These are phyloP conservation scores for Penaeus indicus DNA, from an alignment of 1,140 invertebrate genomes.

Conservation along the genomic window DNA sequence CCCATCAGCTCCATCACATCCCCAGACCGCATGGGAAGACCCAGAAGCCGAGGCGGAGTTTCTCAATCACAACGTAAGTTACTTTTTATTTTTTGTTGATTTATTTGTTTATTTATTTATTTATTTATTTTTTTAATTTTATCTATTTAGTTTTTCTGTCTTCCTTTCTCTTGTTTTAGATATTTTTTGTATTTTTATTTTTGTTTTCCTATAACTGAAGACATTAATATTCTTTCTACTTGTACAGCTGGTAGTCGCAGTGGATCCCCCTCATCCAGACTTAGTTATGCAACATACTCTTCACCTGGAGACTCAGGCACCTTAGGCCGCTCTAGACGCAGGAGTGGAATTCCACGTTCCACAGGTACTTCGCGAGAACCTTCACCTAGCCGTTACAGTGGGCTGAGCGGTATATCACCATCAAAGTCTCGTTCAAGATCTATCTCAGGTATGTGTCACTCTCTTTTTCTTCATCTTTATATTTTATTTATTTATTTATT, in stretches of 20 bases:
- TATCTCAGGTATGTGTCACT: slow-evolving; percentile 54
- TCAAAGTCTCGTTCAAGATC: slow-evolving; percentile 61
- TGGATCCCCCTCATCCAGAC: slow-evolving; percentile 86
- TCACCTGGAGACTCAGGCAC: slow-evolving; percentile 66
- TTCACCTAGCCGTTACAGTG: slow-evolving; percentile 65
- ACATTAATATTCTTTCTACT: background rate
- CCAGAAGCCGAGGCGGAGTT: slow-evolving; percentile 77
- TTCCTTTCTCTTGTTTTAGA: background rate
- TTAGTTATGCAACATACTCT: slow-evolving; percentile 79
- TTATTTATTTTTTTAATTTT: slow-evolving; percentile 30
- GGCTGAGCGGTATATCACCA: slow-evolving; percentile 40
- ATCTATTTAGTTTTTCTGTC: slow-evolving; percentile 31
- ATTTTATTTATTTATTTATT: too few relatives aligned
- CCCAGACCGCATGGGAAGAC: slow-evolving; percentile 74
- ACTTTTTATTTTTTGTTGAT: background rate
- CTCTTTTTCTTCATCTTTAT: too few relatives aligned
- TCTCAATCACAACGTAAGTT: slow-evolving; percentile 92
- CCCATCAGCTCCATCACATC: slow-evolving; percentile 70
- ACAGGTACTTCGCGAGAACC: slow-evolving; percentile 77
- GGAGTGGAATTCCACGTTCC: slow-evolving; percentile 79
- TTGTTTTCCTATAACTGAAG: too few relatives aligned
- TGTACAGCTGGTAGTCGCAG: slow-evolving; percentile 84
- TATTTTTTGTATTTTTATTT: background rate
- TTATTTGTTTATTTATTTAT: slow-evolving; percentile 20
- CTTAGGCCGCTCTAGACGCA: slow-evolving; percentile 67